Conservation (phyloP, 1,140 invertebrate species). For the Leptoteleia sp. region DNA sequence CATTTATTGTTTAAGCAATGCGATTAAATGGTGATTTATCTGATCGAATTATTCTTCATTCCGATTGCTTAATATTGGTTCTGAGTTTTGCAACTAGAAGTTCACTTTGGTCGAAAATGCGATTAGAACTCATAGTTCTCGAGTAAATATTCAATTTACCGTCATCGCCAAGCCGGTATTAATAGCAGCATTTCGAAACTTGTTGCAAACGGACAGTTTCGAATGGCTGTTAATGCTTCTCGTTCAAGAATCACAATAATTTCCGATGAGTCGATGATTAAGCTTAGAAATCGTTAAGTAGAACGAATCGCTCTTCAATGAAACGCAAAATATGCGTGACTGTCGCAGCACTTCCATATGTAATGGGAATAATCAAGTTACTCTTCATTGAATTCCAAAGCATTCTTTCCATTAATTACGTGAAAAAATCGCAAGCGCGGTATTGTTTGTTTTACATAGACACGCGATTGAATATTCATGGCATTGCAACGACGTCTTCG, state of each 20-base stretch:
- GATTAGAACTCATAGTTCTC: too few species aligned
- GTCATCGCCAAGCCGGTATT: too few species aligned
- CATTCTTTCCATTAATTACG: slow-evolving; percentile 31
- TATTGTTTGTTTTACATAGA: slow-evolving; percentile 18
- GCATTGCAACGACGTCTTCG: neutral
- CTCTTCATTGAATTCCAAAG: slow-evolving; percentile 47
- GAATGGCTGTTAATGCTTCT: too few species aligned
- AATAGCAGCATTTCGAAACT: too few species aligned
- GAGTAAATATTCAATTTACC: too few species aligned
- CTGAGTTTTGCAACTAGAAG: too few species aligned
- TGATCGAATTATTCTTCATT: too few species aligned
- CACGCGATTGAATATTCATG: slow-evolving; percentile 42
- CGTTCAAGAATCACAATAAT: neutral
- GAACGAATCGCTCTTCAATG: slow-evolving; percentile 57
- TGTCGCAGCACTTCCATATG: slow-evolving; percentile 10
- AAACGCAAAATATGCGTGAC: slow-evolving; percentile 43
- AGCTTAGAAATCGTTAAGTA: slow-evolving; percentile 41
- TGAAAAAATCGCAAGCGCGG: slow-evolving; percentile 34
- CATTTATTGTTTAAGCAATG: too few species aligned
- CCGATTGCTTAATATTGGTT: too few species aligned
- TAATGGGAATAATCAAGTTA: slow-evolving; percentile 44
- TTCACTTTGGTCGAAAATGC: too few species aligned
- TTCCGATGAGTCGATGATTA: slow-evolving; percentile 6
- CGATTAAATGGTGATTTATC: too few species aligned
- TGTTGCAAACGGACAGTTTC: neutral